A percentile compares a stretch with the other conserved stretches of the same genome.
Conservation (phyloP, 2,797 vertebrate species). For the Dermochelys coriacea region DNA sequence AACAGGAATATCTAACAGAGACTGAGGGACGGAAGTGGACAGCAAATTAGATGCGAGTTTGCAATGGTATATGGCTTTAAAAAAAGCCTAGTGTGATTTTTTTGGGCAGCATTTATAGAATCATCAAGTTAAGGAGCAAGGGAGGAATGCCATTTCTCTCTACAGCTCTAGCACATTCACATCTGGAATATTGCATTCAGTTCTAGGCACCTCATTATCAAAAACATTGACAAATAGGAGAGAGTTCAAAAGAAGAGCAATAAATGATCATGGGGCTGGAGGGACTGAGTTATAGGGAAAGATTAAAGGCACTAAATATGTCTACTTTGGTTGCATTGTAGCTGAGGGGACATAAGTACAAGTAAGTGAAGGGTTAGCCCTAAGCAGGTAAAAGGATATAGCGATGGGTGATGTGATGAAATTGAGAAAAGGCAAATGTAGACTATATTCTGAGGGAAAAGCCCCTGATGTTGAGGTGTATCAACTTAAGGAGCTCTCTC, state of each 20-base stretch:
- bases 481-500: not conserved
- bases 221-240: conserved; percentile 38
- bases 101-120: not conserved
- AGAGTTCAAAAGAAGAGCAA: conserved; percentile 28
- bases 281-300: conserved; percentile 6
- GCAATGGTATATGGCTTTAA: not conserved
- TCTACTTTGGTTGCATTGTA: not conserved
- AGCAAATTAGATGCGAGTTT: not conserved
- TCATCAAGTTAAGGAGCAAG: not conserved
- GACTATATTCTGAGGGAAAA: not conserved
- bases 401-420: not conserved
- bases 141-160: not conserved
- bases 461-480: not conserved
- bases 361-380: not conserved
- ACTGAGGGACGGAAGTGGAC: not conserved
- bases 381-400: not conserved
- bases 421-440: not conserved
- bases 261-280: conserved; percentile 2
- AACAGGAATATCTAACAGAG: not conserved
- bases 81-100: not conserved
- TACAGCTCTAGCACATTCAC: not conserved
- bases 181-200: conserved; percentile 13
- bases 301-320: not conserved
- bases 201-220: not conserved
- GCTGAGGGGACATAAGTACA: not conserved